phyloP scores from a whole-genome alignment of 2,113 vertebrate species.

The Rhabdornis inornatus region DNA sequence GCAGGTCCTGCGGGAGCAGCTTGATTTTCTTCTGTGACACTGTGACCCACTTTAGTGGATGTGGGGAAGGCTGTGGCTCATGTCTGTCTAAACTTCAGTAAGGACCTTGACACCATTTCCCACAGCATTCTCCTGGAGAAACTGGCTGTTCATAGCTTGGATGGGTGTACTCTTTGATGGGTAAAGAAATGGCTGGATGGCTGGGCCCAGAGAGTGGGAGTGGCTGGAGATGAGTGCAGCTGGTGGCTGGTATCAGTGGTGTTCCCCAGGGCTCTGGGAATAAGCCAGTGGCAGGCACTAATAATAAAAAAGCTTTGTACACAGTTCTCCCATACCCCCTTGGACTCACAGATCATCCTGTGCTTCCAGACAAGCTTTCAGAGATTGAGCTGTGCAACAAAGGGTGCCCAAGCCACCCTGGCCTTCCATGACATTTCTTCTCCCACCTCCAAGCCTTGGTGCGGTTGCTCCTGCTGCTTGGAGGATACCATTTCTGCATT shows the following conservation, averaged over 20 bases:
- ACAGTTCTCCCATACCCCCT: background rate
- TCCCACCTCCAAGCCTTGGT: background rate
- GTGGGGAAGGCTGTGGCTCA: background rate
- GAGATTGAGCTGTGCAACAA: background rate
- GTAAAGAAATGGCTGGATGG: background rate
- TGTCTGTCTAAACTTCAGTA: background rate
- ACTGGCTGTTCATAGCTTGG: background rate
- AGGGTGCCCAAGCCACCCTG: background rate
- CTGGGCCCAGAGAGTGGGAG: background rate
- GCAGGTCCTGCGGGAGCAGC: background rate
- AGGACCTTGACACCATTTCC: background rate
- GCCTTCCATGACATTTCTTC: background rate
- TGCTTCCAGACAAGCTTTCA: background rate
- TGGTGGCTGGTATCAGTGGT: background rate
- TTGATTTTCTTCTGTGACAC: background rate
- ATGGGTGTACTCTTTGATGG: background rate
- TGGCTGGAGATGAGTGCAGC: background rate
- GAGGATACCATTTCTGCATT: background rate
- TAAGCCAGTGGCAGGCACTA: background rate
- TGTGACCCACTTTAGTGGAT: background rate
- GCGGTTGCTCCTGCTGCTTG: background rate
- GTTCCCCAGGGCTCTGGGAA: background rate
- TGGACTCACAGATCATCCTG: background rate
- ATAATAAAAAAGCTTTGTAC: background rate
- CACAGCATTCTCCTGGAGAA: background rate